These are phyloP conservation scores for Calyptomena viridis DNA, from an alignment of 2,113 vertebrate genomes.

Conservation along the genomic window DNA sequence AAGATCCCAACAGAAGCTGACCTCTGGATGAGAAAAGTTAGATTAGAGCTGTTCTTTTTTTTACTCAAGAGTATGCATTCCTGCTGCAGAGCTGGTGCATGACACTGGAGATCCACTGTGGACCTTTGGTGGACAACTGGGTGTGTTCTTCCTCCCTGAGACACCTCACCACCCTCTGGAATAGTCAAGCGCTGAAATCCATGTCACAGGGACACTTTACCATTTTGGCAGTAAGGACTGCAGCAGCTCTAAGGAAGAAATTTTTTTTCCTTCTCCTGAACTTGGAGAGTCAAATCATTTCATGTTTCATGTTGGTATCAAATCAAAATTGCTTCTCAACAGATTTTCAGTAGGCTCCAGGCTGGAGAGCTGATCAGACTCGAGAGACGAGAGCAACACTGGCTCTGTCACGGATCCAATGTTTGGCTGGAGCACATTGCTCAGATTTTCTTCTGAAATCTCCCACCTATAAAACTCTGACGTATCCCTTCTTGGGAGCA, in stretches of 20 bases:
- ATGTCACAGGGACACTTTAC: neutral
- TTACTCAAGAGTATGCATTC: neutral
- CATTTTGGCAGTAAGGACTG: conserved; percentile 12
- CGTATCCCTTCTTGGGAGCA: neutral
- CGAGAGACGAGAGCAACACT: conserved; percentile 52
- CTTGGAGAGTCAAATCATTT: conserved; percentile 40
- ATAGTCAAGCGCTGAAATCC: neutral
- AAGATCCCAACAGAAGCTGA: neutral
- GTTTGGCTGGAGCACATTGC: conserved; percentile 47
- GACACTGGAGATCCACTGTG: neutral
- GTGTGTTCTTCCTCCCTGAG: neutral
- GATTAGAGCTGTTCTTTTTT: neutral
- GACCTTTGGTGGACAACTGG: neutral
- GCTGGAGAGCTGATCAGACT: conserved; percentile 58
- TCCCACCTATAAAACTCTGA: conserved; percentile 32
- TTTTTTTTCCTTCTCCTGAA: neutral
- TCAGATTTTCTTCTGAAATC: conserved; percentile 47
- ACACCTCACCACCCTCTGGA: neutral
- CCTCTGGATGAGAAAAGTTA: neutral
- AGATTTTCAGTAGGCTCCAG: conserved; percentile 61
- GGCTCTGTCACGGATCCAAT: conserved; percentile 32
- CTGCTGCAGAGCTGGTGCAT: neutral
- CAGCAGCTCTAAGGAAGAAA: neutral
- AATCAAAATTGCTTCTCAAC: conserved; percentile 49
- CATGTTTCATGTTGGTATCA: conserved; percentile 40